Evolutionary conservation across 2,888 invertebrate species (phyloP), one percentile per base, ranked within the genome.

Genomic region (Ganaspis brasiliensis): DNA sequence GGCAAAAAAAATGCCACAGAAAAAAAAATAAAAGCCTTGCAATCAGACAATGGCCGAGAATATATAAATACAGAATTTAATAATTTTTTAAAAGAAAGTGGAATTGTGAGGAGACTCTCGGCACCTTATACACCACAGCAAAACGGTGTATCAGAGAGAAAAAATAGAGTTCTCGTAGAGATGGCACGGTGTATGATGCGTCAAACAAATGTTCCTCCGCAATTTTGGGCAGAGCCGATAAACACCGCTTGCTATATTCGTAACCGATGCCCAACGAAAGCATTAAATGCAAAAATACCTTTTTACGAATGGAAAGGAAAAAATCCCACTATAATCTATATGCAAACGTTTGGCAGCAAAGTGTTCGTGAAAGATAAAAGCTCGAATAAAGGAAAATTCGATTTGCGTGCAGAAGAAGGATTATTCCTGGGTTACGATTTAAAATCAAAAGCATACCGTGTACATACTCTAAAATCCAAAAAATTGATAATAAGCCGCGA

Each of bases 111-210:
- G 57, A 78, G 84, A 55, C 72, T 79, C 0, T 81, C 86, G 2
- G 76, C 81, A 1, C 79, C 87, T 0, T 78, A 86, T 55, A 86
- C 81, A 1, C 86, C 86, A 0, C 82, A 87, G 72, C 84, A 85
- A 40, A 89, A 88, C 79, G 88, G 86, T 0, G 49, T 81, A 4
- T 83, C 88, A 2, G 88, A 89, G 57, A 57, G 87, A 9, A 83
- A 83, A 72, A 87, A 87, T 37, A 73, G 84, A 0, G 87, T 84
- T 2, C 63, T 87, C 0, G 81, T 86, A 10, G 84, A 86, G 24
- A 77, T 78, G 59, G 85, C 86, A 1, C 76, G 86, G 26, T 78
- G 81, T 10, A 83, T 88, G 79, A 40, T 89, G 55, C 45, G 72
- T 1, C 75, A 85, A 24, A 71, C 79, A 10, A 74, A 74, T 6